A percentile compares a stretch with the other conserved stretches of the same genome.
phyloP scores from a whole-genome alignment of 2,797 vertebrate species.

The Zalophus californianus region DNA sequence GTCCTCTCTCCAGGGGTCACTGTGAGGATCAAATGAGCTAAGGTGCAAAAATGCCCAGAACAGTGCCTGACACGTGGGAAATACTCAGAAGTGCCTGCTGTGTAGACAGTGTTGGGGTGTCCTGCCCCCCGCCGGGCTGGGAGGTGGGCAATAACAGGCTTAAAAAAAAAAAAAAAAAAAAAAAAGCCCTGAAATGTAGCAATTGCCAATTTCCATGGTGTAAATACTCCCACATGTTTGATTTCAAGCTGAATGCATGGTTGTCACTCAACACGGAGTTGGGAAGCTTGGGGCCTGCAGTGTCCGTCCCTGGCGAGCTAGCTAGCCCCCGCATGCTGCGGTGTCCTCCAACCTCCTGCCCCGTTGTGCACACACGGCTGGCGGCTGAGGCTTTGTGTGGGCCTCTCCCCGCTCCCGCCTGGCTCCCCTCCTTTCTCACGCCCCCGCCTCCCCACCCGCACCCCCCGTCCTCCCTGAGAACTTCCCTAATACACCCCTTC shows the following conservation, averaged over 20 bases:
- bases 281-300: background rate
- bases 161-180: background rate
- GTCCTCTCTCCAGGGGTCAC: background rate
- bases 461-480: background rate
- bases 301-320: fast-evolving
- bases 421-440: background rate
- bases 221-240: background rate
- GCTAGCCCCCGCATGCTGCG: fast-evolving
- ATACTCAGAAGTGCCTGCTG: fast-evolving
- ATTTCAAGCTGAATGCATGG: background rate
- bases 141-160: fast-evolving
- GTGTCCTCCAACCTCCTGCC: background rate
- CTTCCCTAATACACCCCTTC: background rate
- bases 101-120: fast-evolving
- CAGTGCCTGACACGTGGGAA: background rate
- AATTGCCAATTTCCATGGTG: background rate
- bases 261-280: fast-evolving
- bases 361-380: fast-evolving
- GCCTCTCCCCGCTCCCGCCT: background rate
- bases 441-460: background rate
- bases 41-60: background rate
- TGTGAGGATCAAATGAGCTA: background rate
- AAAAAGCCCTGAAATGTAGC: background rate
- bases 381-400: background rate
- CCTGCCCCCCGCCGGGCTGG: background rate